These are phyloP conservation scores for Glyphotaelius pellucidus DNA, from an alignment of 2,888 invertebrate genomes.

Conservation along the genomic window DNA sequence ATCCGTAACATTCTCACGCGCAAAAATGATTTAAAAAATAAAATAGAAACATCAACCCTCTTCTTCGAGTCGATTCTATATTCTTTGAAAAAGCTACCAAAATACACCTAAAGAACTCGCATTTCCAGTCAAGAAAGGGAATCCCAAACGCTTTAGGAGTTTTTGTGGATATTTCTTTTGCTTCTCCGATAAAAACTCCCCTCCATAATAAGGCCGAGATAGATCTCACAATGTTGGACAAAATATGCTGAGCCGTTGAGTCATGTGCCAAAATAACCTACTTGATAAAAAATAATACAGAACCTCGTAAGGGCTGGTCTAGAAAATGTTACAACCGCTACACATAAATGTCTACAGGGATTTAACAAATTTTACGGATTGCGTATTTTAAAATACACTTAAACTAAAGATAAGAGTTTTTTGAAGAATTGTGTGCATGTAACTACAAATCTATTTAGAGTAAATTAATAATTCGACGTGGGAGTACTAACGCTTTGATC, in stretches of 20 bases:
- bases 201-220: not conserved
- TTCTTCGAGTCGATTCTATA: not conserved
- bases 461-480: too few relatives aligned
- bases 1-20: not conserved
- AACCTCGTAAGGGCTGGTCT: not conserved
- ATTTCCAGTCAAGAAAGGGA: not conserved
- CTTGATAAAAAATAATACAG: not conserved
- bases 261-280: not conserved
- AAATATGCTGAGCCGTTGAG: not conserved
- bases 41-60: conserved; percentile 2
- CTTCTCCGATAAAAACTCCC: not conserved
- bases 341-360: not conserved
- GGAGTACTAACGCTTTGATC: too few relatives aligned
- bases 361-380: not conserved
- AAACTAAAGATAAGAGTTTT: too few relatives aligned
- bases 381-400: not conserved
- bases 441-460: too few relatives aligned
- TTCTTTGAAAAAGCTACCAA: not conserved
- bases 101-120: not conserved
- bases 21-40: not conserved
- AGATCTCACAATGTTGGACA: not conserved
- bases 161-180: not conserved
- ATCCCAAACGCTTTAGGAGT: not conserved
- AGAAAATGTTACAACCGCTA: not conserved
- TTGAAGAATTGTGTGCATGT: too few relatives aligned